These are phyloP conservation scores for Petrocephalus microphthalmus DNA, from an alignment of 2,113 vertebrate species.

Conservation along the genomic window DNA sequence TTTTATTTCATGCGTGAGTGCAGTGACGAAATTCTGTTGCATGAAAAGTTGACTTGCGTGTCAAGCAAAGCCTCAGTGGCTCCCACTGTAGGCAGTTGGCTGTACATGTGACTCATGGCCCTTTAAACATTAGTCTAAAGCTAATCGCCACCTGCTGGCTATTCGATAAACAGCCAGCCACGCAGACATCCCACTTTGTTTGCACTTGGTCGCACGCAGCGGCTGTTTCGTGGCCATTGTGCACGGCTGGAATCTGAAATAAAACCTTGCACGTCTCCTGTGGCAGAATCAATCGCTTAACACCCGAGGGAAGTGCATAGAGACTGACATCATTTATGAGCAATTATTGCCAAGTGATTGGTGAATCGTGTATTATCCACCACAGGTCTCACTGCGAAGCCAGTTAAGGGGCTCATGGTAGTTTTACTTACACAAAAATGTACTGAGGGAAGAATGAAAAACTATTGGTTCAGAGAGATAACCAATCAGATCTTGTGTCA, in stretches of 20 bases:
- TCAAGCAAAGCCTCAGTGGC: not conserved
- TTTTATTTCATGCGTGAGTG: not conserved
- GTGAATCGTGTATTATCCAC: not conserved
- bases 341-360: not conserved
- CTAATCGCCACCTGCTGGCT: not conserved
- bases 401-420: not conserved
- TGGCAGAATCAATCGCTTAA: not conserved
- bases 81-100: not conserved
- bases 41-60: not conserved
- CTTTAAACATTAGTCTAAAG: not conserved
- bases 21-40: not conserved
- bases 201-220: not conserved
- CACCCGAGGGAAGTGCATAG: not conserved
- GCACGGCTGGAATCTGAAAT: not conserved
- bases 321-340: not conserved
- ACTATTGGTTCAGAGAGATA: no score
- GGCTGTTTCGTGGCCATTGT: not conserved
- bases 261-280: not conserved
- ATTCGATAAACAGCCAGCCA: not conserved
- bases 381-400: not conserved
- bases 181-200: not conserved
- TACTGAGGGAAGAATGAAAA: no score
- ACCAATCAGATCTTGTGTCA: no score
- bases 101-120: not conserved
- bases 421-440: not conserved